Conservation (phyloP, 2,113 vertebrate species). For the Sebastes schlegelii region DNA sequence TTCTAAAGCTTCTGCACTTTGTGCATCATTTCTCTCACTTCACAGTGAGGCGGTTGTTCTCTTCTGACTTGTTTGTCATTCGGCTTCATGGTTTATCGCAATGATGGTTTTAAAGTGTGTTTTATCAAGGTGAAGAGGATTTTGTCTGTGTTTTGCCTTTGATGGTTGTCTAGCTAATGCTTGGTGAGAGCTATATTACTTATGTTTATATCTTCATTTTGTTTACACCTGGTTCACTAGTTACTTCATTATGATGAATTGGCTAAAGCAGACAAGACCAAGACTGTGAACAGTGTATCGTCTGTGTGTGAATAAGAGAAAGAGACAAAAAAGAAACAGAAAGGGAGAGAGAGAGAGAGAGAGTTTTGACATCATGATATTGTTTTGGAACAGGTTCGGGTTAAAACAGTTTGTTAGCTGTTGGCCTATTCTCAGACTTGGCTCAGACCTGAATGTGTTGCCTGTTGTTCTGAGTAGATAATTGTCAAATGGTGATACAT, state of each 20-base stretch:
- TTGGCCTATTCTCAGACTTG: background rate
- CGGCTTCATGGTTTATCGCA: background rate
- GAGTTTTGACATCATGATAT: background rate
- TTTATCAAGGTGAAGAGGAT: background rate
- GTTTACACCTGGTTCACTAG: background rate
- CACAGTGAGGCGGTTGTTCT: background rate
- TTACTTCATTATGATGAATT: slow-evolving; percentile 5
- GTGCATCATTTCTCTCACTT: background rate
- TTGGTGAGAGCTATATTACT: background rate
- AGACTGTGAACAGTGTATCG: slow-evolving; percentile 1
- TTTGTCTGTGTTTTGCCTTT: background rate
- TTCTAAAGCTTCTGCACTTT: background rate
- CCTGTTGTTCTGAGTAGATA: background rate
- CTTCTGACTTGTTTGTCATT: background rate
- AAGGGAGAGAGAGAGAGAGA: background rate
- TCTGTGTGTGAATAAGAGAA: background rate
- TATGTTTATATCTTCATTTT: background rate
- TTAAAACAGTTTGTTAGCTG: background rate
- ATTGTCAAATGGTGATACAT: background rate
- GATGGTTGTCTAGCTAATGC: background rate
- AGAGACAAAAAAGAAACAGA: slow-evolving; percentile 2
- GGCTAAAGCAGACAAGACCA: background rate
- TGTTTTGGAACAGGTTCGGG: background rate
- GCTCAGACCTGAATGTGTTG: background rate
- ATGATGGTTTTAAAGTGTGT: background rate